phyloP scores from a whole-genome alignment of 2,888 invertebrate genomes.

The Hirtodrosophila alboralis region DNA sequence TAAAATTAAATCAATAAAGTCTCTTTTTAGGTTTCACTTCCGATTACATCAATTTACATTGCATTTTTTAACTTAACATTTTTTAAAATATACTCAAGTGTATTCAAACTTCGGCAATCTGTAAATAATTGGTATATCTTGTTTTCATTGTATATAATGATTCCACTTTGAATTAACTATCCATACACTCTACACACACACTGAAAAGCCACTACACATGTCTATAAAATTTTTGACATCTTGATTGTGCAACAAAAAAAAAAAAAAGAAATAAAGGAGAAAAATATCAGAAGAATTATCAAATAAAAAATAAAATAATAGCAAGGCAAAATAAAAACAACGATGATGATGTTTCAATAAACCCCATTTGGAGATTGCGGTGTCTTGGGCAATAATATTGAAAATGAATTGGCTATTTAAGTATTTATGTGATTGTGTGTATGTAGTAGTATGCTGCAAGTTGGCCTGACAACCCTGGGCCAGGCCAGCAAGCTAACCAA shows the following conservation, averaged over 20 bases:
- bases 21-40: no score
- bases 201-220: neutral
- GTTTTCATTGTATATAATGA: no score
- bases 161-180: no score
- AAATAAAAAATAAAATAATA: conserved; percentile 9
- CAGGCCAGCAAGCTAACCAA: no score
- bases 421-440: conserved; percentile 10
- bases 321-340: conserved; percentile 37
- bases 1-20: no score
- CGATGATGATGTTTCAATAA: conserved; percentile 74
- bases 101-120: no score
- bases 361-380: conserved; percentile 54
- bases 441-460: neutral
- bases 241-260: neutral
- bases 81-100: no score
- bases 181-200: no score
- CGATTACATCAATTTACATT: no score
- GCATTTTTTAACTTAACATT: no score
- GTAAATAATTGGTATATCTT: no score
- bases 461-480: conserved; percentile 39
- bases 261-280: neutral
- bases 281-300: no score
- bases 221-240: conserved; percentile 1
- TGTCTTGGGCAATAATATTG: conserved; percentile 53
- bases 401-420: conserved; percentile 64